A percentile compares a stretch with the other conserved stretches of the same genome.
Evolutionary conservation across 2,888 invertebrate genomes (phyloP).

Genomic region (Erannis defoliaria): DNA sequence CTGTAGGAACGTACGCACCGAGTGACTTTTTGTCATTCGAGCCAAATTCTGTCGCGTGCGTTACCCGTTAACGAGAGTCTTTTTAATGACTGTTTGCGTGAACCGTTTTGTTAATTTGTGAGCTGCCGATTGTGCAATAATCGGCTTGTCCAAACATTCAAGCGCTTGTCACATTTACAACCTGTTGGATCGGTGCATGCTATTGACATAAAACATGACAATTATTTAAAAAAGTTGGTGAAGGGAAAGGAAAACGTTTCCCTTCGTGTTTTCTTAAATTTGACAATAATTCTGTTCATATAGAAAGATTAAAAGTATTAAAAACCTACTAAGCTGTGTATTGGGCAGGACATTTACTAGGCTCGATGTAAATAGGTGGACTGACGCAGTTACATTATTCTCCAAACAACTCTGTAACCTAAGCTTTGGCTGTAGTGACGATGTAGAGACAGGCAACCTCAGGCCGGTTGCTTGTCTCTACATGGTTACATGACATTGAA

Average conservation of each 20-base stretch:
- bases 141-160: conserved; percentile 5
- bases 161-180: conserved; percentile 7
- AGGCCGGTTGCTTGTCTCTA: too few species aligned
- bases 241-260: not conserved
- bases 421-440: too few species aligned
- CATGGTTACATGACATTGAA: too few species aligned
- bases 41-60: not conserved
- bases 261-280: not conserved
- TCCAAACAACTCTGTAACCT: too few species aligned
- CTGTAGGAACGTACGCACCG: too few species aligned
- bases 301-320: not conserved
- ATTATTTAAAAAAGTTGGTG: conserved; percentile 5
- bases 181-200: not conserved
- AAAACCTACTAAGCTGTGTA: too few species aligned
- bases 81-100: conserved; percentile 23
- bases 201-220: conserved; percentile 2
- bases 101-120: conserved; percentile 9
- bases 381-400: too few species aligned
- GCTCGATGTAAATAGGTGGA: too few species aligned
- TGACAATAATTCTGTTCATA: not conserved
- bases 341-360: too few species aligned
- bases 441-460: too few species aligned
- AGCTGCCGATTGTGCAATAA: conserved; percentile 6
- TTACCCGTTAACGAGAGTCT: conserved; percentile 12
- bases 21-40: too few species aligned